Percentiles rank a stretch among this genome's conserved stretches.
phyloP scores from a whole-genome alignment of 2,888 invertebrate species.

The Melipona beecheii region DNA sequence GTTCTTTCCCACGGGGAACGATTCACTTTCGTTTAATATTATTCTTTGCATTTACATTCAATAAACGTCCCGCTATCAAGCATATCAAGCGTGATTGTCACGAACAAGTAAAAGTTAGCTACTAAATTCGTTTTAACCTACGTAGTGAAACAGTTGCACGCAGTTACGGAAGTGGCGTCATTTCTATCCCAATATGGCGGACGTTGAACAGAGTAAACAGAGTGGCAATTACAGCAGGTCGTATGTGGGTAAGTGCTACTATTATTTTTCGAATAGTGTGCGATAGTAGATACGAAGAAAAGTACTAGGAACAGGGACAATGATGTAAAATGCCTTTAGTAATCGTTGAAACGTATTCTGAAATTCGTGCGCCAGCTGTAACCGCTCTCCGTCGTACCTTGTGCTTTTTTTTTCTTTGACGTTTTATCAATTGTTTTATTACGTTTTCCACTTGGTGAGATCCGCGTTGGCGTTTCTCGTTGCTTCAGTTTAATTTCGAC shows the following conservation, averaged over 20 bases:
- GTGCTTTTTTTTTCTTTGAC: constrained; percentile 57
- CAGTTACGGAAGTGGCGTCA: constrained; percentile 79
- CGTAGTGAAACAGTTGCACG: constrained; percentile 72
- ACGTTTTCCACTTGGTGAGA: not conserved
- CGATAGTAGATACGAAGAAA: not conserved
- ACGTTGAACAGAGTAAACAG: constrained; percentile 85
- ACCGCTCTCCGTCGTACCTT: constrained; percentile 54
- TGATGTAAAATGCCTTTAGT: constrained; percentile 1
- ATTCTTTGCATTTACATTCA: constrained; percentile 56
- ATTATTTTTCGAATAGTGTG: constrained; percentile 29
- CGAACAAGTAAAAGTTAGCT: constrained; percentile 38
- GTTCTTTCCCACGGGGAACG: constrained; percentile 33
- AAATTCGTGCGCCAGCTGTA: constrained; percentile 70
- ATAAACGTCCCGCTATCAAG: constrained; percentile 38
- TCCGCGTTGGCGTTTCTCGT: not conserved
- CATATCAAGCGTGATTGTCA: constrained; percentile 28
- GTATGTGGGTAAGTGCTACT: constrained; percentile 81
- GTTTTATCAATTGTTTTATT: constrained; percentile 42
- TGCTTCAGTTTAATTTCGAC: constrained; percentile 9
- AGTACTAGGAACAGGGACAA: not conserved
- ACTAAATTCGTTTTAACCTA: constrained; percentile 60
- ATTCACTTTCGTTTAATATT: constrained; percentile 52
- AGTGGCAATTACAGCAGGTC: constrained; percentile 81
- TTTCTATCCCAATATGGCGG: constrained; percentile 83
- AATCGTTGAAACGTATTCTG: not conserved